Evolutionary conservation across 1,140 invertebrate species (phyloP).

Genomic region (Ericerus pela): DNA sequence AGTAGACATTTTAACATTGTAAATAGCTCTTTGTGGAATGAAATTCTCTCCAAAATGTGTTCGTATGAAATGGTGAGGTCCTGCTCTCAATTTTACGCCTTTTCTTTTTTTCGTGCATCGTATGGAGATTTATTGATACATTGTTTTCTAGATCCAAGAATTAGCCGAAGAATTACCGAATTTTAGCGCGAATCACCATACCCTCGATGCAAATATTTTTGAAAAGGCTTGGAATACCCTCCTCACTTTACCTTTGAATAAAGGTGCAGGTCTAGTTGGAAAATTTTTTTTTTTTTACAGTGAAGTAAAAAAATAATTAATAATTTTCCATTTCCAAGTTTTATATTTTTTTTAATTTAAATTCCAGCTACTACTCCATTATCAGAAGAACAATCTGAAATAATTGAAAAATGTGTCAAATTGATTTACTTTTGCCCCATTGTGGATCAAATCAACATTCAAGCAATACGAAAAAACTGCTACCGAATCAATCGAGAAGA

Average conservation of each 20-base stretch:
- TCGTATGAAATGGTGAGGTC: constrained; percentile 10
- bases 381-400: constrained; percentile 13
- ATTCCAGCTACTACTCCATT: background rate
- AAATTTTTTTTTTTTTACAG: background rate
- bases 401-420: constrained; percentile 13
- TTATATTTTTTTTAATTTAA: background rate
- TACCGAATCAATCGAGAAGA: constrained; percentile 1
- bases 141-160: constrained; percentile 15
- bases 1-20: constrained; percentile 4
- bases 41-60: background rate
- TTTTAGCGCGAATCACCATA: constrained; percentile 16
- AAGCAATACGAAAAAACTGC: constrained; percentile 11
- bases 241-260: constrained; percentile 9
- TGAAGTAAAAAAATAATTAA: background rate
- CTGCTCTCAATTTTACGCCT: constrained; percentile 14
- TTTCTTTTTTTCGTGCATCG: constrained; percentile 1
- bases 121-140: constrained; percentile 9
- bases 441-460: constrained; percentile 12
- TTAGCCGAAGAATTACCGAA: constrained; percentile 12
- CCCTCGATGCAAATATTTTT: constrained; percentile 8
- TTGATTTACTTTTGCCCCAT: constrained; percentile 15
- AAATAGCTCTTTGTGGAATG: background rate
- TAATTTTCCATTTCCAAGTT: background rate
- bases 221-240: constrained; percentile 16
- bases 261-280: constrained; percentile 1